Base-by-base conservation (phyloP, 2,113 vertebrate genomes). In the Tor tambroides region DNA sequence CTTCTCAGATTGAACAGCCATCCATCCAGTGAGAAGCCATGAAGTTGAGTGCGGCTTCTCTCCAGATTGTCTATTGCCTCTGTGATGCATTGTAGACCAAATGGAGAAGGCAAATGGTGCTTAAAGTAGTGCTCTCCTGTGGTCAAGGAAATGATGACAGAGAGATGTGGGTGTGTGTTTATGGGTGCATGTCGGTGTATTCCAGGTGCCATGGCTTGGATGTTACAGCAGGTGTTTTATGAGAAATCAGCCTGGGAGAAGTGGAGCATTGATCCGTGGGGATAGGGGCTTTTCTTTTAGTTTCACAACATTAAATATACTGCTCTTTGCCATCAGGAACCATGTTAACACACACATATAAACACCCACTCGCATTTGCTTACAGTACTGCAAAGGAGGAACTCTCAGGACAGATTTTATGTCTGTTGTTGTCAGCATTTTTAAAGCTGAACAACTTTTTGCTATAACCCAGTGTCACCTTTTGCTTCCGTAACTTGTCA, bases 111-210 rank as follows among this genome's bases (percentile, higher is more conserved):
- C 83, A 75, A 87, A 77, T 89, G 83, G 80, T 80, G 86, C 86
- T 87, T 87, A 83, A 35, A 87, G 80, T 65, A 89, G 79, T 54
- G 79, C 83, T 87, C 88, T 86, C 83, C 78, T 86, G 86, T 74
- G 86, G 86, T 78, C 30, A 78, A 46, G 63, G 14, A 30, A 51
- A 84, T 74, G 82, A 74, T 72, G 67, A 74, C 82, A 71, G 46
- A 74, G 82, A 21, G 65, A 54, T 46, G 67, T 32, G 79, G 56
- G 51, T 46, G 19, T 76, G 69, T 83, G 54, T 77, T 56, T 30
- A 59, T 41, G 69, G 32, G 67, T 41, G 69, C 35, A 38, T 59
- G 83, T 43, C 14, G 38, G 76, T 85, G 84, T 71, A 54, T 67
- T 35, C 59, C 43, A 43, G 32, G 81, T 81, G 80, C 38, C 35